Conservation (phyloP, 2,888 invertebrate species). For the Calliopum simillimum region DNA sequence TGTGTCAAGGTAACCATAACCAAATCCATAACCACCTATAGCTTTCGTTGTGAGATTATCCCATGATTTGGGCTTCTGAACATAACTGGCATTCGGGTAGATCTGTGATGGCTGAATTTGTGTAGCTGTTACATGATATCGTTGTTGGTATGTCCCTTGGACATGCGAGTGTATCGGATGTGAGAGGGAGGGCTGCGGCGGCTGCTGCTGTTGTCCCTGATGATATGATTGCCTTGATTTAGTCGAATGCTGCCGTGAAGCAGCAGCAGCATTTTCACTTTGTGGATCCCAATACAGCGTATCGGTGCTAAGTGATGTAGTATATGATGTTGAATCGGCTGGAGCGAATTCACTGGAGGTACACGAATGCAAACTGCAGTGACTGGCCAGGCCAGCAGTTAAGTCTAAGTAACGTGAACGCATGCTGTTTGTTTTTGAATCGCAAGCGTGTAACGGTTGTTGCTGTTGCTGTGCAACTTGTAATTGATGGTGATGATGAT, state of each 20-base stretch:
- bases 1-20: slow-evolving; percentile 85
- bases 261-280: slow-evolving; percentile 59
- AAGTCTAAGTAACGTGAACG: slow-evolving; percentile 75
- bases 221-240: slow-evolving; percentile 72
- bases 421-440: slow-evolving; percentile 57
- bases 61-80: slow-evolving; percentile 87
- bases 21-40: slow-evolving; percentile 87
- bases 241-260: slow-evolving; percentile 69
- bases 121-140: slow-evolving; percentile 65
- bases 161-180: slow-evolving; percentile 55
- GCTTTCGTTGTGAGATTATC: slow-evolving; percentile 89
- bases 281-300: slow-evolving; percentile 85
- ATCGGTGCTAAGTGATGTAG: slow-evolving; percentile 87
- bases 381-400: slow-evolving; percentile 78
- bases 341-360: slow-evolving; percentile 79
- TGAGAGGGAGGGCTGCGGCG: slow-evolving; percentile 67
- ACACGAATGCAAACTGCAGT: slow-evolving; percentile 85
- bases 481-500: slow-evolving; percentile 57
- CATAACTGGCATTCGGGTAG: slow-evolving; percentile 67
- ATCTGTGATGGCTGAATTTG: slow-evolving; percentile 67
- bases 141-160: slow-evolving; percentile 59
- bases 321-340: slow-evolving; percentile 83
- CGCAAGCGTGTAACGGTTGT: slow-evolving; percentile 67
- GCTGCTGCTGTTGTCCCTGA: slow-evolving; percentile 65
- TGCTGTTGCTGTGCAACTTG: slow-evolving; percentile 59